These are phyloP conservation scores for Heliconius ethilla DNA, from an alignment of 2,888 invertebrate genomes.

Conservation along the genomic window DNA sequence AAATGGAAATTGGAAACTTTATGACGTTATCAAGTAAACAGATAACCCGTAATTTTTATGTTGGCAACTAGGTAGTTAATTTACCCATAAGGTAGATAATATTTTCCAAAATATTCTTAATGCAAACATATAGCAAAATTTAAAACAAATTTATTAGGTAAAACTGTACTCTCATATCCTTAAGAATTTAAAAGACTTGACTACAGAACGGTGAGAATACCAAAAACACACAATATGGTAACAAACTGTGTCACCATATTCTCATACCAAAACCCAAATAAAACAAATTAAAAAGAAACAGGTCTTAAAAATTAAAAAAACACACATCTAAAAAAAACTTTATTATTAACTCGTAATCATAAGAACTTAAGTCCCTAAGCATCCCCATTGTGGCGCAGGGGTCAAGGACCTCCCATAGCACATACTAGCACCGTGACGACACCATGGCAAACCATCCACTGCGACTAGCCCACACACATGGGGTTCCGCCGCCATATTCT, in stretches of 20 bases:
- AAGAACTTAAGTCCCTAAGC: slow-evolving; percentile 42
- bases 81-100: too few relatives aligned
- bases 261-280: not conserved
- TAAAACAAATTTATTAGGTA: not conserved
- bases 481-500: slow-evolving; percentile 46
- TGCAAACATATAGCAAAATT: not conserved
- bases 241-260: not conserved
- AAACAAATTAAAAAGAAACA: not conserved
- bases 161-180: not conserved
- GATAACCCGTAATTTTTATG: too few relatives aligned
- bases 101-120: too few relatives aligned
- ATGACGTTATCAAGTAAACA: too few relatives aligned
- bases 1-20: too few relatives aligned
- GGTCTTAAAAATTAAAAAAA: not conserved
- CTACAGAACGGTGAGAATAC: not conserved
- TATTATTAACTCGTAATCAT: slow-evolving; percentile 40
- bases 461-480: slow-evolving; percentile 51
- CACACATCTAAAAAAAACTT: slow-evolving; percentile 35
- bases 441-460: slow-evolving; percentile 42
- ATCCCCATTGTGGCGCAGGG: slow-evolving; percentile 41
- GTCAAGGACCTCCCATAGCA: slow-evolving; percentile 41
- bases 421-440: slow-evolving; percentile 42
- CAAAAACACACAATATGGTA: not conserved
- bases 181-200: not conserved
- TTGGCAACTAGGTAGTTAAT: too few relatives aligned